These are phyloP conservation scores for Hippopotamus amphibius DNA, from an alignment of 2,113 vertebrate species.

Conservation along the genomic window DNA sequence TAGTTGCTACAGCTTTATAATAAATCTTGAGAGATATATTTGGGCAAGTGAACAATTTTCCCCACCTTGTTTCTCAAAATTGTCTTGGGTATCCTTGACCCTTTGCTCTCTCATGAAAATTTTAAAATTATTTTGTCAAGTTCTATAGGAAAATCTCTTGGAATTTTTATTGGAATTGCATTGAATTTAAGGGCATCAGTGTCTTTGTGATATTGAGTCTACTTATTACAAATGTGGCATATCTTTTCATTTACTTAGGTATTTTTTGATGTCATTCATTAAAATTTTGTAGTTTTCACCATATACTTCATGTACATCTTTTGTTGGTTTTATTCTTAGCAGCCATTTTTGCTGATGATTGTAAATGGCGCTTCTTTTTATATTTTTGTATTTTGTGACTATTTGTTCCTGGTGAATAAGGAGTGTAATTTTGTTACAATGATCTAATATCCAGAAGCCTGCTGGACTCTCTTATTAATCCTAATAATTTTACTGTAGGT, in stretches of 20 bases:
- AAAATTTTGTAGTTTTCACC: neutral
- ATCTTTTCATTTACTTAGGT: neutral
- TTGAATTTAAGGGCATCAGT: neutral
- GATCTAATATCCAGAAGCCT: slow-evolving; percentile 21
- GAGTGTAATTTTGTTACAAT: slow-evolving; percentile 2
- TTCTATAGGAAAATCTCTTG: neutral
- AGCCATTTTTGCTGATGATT: neutral
- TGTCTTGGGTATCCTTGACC: neutral
- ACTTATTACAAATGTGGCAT: neutral
- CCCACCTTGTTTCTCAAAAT: neutral
- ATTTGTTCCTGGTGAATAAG: slow-evolving; percentile 39
- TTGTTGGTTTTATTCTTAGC: neutral
- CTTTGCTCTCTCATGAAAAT: neutral
- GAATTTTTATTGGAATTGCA: neutral
- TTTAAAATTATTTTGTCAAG: neutral
- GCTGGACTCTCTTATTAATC: slow-evolving; percentile 26
- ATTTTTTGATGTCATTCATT: neutral
- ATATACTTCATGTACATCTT: neutral
- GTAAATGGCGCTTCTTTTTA: neutral
- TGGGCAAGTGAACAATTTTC: neutral
- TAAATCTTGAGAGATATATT: neutral
- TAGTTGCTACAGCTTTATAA: neutral
- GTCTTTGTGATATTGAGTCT: neutral
- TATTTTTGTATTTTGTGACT: slow-evolving; percentile 18
- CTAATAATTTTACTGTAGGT: slow-evolving; percentile 36